These are phyloP conservation scores for Lethenteron reissneri DNA, from an alignment of 2,113 vertebrate genomes.

Conservation along the genomic window DNA sequence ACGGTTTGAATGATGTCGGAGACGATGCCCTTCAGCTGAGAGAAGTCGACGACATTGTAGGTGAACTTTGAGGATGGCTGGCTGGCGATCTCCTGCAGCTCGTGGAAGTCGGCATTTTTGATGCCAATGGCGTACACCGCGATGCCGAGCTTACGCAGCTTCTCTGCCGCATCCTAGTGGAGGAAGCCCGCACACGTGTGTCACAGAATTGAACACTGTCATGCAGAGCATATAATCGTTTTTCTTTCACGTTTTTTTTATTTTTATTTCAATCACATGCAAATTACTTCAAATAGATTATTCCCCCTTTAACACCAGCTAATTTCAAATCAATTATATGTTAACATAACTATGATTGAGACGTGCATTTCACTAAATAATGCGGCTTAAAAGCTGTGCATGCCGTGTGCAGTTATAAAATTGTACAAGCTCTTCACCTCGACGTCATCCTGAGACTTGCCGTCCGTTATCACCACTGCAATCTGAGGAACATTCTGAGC, in stretches of 20 bases:
- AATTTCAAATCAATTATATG: too few species aligned
- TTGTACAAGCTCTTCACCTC: background rate
- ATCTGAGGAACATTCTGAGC: slow-evolving; percentile 64
- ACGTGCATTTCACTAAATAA: too few species aligned
- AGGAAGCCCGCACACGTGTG: too few species aligned
- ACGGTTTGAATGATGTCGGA: background rate
- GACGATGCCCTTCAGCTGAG: background rate
- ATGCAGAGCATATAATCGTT: too few species aligned
- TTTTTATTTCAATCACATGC: too few species aligned
- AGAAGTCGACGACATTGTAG: slow-evolving; percentile 3
- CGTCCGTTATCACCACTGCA: slow-evolving; percentile 16
- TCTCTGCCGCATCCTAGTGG: slow-evolving; percentile 17
- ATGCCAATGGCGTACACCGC: slow-evolving; percentile 39
- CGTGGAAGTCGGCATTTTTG: slow-evolving; percentile 15
- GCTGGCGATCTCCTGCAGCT: slow-evolving; percentile 31
- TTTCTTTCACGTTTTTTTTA: too few species aligned
- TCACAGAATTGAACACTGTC: too few species aligned
- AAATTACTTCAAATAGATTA: too few species aligned
- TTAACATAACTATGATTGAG: too few species aligned
- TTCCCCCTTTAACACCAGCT: too few species aligned
- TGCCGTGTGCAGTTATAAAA: too few species aligned
- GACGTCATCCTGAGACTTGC: slow-evolving; percentile 14
- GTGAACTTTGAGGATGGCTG: slow-evolving; percentile 22
- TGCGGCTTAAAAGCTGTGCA: too few species aligned
- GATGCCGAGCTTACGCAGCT: slow-evolving; percentile 22